Evolutionary conservation across 2,888 invertebrate species (phyloP), one percentile per base, ranked within the genome.

Genomic region (Parnassius orleans): DNA sequence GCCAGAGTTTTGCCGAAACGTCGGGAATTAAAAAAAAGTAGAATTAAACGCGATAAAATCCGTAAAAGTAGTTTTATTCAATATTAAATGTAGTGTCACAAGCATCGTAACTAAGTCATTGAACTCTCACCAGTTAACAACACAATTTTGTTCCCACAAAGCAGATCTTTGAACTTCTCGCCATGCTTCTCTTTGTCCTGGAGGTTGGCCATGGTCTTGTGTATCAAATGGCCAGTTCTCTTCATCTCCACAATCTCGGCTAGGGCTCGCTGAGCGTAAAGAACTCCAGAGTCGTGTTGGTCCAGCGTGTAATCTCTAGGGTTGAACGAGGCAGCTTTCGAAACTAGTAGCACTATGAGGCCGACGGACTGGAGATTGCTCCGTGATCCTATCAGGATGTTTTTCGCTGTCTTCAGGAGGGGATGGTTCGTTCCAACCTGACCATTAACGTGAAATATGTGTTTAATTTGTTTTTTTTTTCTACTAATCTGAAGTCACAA

Each of bases 181-280:
- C 77, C 80, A 14, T 77, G 66, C 47, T 77, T 82, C 61, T 81
- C 77, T 67, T 81, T 83, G 3, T 85, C 84, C 68, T 83, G 80
- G 2, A 90, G 79, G 66, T 91, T 89, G 12, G 80, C 87, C 87
- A 90, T 86, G 1, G 87, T 82, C 72, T 84, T 89, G 54, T 90
- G 90, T 52, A 91, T 84, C 74, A 90, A 76, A 67, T 91, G 91
- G 0, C 89, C 90, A 0, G 88, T 91, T 14, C 90, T 74, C 70
- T 90, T 90, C 91, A 91, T 91, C 75, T 91, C 91, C 50, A 91
- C 90, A 1, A 92, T 89, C 70, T 91, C 92, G 0, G 91, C 89
- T 57, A 92, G 69, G 1, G 87, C 92, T 68, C 93, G 79, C 75
- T 92, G 92, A 11, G 91, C 76, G 76, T 92, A 88, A 60, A 93